Evolutionary conservation across 2,113 vertebrate genomes (phyloP).

Genomic region (Percopsis transmontana): DNA sequence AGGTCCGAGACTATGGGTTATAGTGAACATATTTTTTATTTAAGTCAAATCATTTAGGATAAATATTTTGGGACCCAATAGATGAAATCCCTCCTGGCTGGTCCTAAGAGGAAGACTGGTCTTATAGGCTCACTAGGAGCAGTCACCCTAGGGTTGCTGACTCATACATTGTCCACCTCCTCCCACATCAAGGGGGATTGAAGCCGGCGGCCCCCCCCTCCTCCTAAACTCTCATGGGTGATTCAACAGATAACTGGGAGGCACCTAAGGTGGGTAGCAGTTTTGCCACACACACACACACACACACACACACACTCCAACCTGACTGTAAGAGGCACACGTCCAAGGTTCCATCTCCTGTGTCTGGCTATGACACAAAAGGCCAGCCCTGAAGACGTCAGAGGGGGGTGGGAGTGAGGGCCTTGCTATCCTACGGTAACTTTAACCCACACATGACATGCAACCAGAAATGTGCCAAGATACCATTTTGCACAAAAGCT

Average conservation of each 20-base stretch:
- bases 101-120: no score
- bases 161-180: slow-evolving; percentile 57
- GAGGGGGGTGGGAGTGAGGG: slow-evolving; percentile 25
- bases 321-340: slow-evolving; percentile 41
- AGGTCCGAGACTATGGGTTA: no score
- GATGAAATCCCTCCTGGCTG: not conserved
- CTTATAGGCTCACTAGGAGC: no score
- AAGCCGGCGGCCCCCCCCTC: slow-evolving; percentile 30
- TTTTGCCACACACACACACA: slow-evolving; percentile 52
- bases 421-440: slow-evolving; percentile 45
- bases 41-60: not conserved
- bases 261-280: slow-evolving; percentile 50
- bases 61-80: not conserved
- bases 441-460: slow-evolving; percentile 49
- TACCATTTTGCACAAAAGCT: not conserved
- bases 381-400: slow-evolving; percentile 33
- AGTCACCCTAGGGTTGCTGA: slow-evolving; percentile 56
- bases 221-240: slow-evolving; percentile 39
- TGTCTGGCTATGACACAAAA: slow-evolving; percentile 45
- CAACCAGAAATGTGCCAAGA: slow-evolving; percentile 29
- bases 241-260: slow-evolving; percentile 48
- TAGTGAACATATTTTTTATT: no score
- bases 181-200: slow-evolving; percentile 46
- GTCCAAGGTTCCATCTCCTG: slow-evolving; percentile 54
- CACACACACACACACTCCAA: slow-evolving; percentile 38